Evolutionary conservation across 2,113 vertebrate genomes (phyloP).

Genomic region (Callocephalon fimbriatum): DNA sequence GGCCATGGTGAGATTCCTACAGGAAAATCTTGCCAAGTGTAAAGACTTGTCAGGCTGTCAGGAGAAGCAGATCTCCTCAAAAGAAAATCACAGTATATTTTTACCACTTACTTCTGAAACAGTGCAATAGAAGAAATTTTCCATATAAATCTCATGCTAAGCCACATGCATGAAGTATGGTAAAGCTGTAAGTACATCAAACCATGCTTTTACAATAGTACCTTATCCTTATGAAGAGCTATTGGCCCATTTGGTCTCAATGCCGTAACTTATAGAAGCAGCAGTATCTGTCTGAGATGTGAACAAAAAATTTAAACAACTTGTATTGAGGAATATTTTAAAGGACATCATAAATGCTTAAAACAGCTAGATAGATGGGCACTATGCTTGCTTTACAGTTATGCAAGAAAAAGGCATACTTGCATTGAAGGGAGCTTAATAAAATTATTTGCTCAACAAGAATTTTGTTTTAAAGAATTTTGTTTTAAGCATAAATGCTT

Average conservation of each 20-base stretch:
- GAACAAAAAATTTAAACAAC: neutral
- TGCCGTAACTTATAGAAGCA: neutral
- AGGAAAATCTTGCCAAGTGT: neutral
- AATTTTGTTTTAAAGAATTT: no score
- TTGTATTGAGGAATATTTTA: neutral
- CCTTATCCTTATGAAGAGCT: neutral
- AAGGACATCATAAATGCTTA: neutral
- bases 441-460: neutral
- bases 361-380: neutral
- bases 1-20: neutral
- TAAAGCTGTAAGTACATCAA: neutral
- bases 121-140: neutral
- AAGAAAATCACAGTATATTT: neutral
- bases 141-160: neutral
- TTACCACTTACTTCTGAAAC: neutral
- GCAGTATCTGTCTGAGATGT: neutral
- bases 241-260: neutral
- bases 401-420: neutral
- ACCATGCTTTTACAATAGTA: neutral
- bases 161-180: neutral
- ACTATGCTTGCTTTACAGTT: neutral
- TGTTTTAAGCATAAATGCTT: neutral
- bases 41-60: neutral
- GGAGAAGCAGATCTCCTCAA: neutral
- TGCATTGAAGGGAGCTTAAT: neutral